A percentile compares a stretch with the other conserved stretches of the same genome.
phyloP scores from a whole-genome alignment of 2,797 vertebrate species.

The Neosalanx taihuensis region DNA sequence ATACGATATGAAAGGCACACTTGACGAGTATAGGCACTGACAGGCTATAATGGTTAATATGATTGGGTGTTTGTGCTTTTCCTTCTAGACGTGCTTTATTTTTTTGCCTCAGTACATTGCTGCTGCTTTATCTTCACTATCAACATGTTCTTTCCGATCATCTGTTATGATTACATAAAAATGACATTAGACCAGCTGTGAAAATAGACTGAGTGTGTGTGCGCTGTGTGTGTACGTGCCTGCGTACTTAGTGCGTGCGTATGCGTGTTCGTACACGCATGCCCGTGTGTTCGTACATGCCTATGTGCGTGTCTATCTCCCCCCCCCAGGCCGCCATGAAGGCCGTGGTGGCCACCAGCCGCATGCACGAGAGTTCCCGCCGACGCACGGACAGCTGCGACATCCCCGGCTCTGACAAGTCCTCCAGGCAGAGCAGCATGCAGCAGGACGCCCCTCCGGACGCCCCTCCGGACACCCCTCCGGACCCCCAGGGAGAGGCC shows the following conservation, averaged over 20 bases:
- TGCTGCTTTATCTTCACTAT: no score
- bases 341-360: constrained; percentile 85
- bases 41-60: no score
- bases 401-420: constrained; percentile 59
- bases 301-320: background rate
- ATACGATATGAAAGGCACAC: no score
- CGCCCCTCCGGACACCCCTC: constrained; percentile 42
- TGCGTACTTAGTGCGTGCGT: background rate
- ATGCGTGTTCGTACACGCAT: background rate
- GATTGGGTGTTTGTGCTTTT: no score
- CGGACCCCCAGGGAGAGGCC: constrained; percentile 37
- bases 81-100: no score
- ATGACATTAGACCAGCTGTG: background rate
- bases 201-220: background rate
- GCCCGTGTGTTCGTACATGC: background rate
- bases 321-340: constrained; percentile 84
- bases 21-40: no score
- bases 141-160: background rate
- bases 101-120: no score
- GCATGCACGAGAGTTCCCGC: constrained; percentile 79
- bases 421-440: constrained; percentile 66
- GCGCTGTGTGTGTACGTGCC: background rate
- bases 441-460: constrained; percentile 58
- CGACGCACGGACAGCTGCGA: constrained; percentile 72
- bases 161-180: background rate